Evolutionary conservation across 2,888 invertebrate genomes (phyloP).

Genomic region (Hirudinaria manillensis): DNA sequence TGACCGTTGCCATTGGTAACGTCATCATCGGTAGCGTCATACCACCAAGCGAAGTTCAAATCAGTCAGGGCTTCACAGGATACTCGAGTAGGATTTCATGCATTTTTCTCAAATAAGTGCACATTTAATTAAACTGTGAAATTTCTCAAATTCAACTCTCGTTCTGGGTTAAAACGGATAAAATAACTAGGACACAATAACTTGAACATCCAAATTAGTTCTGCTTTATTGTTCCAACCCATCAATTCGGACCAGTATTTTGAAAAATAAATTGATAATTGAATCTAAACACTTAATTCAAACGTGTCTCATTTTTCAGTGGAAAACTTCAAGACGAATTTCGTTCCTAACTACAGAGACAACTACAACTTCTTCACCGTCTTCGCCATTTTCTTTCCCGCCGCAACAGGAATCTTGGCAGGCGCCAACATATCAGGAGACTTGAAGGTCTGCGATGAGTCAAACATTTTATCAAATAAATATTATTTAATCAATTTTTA

Average conservation of each 20-base stretch:
- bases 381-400: conserved; percentile 93
- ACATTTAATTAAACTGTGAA: no score
- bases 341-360: conserved; percentile 73
- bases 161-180: no score
- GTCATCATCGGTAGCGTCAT: conserved; percentile 80
- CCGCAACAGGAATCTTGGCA: conserved; percentile 76
- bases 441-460: conserved; percentile 65
- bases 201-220: neutral
- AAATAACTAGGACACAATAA: no score
- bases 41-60: conserved; percentile 69
- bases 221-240: neutral
- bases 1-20: conserved; percentile 78
- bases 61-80: conserved; percentile 76
- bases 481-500: no score
- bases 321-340: conserved; percentile 63
- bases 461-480: no score
- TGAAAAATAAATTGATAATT: no score
- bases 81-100: conserved; percentile 64
- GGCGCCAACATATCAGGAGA: conserved; percentile 91
- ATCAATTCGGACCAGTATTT: no score
- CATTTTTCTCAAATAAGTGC: neutral
- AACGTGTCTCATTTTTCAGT: conserved; percentile 37
- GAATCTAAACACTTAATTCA: conserved; percentile 1
- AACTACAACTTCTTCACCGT: conserved; percentile 83
- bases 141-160: neutral